These are phyloP conservation scores for Podarcis cretensis DNA, from an alignment of 2,113 vertebrate species.

Conservation along the genomic window DNA sequence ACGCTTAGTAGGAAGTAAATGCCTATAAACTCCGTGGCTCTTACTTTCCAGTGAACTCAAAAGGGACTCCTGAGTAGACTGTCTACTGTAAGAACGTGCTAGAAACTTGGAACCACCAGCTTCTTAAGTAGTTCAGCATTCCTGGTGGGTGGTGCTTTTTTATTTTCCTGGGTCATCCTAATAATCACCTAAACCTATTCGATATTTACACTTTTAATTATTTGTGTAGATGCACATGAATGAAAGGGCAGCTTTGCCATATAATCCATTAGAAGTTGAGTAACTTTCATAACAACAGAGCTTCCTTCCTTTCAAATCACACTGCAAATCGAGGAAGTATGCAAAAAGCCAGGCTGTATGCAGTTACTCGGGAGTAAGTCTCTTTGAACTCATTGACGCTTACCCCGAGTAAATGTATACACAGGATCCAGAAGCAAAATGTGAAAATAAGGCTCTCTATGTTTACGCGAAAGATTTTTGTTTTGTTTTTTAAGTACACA, in stretches of 20 bases:
- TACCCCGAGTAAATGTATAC: neutral
- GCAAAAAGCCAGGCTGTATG: no score
- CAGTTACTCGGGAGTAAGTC: neutral
- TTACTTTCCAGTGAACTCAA: neutral
- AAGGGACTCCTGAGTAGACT: neutral
- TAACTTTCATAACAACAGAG: neutral
- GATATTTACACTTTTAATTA: neutral
- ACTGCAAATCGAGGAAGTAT: neutral
- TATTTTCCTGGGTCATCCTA: constrained; percentile 17
- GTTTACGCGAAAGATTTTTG: neutral
- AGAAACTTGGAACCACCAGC: neutral
- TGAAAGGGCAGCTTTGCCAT: neutral
- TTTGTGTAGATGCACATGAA: neutral
- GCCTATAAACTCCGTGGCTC: neutral
- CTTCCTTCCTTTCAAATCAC: neutral
- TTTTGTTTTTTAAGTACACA: no score
- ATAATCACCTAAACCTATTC: neutral
- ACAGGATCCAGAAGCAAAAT: neutral
- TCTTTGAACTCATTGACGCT: neutral
- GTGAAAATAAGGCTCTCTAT: neutral
- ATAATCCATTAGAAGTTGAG: neutral
- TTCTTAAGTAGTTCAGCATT: neutral
- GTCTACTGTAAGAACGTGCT: neutral
- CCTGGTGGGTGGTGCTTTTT: neutral
- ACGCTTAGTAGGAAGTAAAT: neutral